Evolutionary conservation across 2,888 invertebrate genomes (phyloP), one percentile per base, ranked within the genome.

Genomic region (Caenorhabditis sinica): DNA sequence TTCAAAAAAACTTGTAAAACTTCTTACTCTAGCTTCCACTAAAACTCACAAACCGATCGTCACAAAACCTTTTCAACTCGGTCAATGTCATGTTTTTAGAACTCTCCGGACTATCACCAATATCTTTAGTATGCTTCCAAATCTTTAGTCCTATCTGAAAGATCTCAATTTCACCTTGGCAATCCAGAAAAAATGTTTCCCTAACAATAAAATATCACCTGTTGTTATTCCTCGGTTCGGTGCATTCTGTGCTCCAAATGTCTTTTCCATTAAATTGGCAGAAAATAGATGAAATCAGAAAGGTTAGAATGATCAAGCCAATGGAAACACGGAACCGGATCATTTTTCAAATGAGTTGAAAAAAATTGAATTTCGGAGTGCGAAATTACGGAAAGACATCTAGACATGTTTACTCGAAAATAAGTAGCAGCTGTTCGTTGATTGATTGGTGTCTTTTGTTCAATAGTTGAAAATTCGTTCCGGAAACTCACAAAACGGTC

Each of bases 11-110:
- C 5, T 36, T 36, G 11, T 36, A 36, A 36, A 36, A 8, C 5
- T 36, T 36, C 36, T 8, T 5, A 36, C 11, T 36, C 36, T 5
- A 36, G 5, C 11, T 36, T 36, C 49, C 13, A 6, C 49, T 17
- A n/a, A 56, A 25, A 43, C 63, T 63, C 33, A 63, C 63, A 63
- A 63, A 63, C 2, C 63, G 63, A 63, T 63, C 25, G 17, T 63
- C 63, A 63, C 63, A 63, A 17, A 2, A 43, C 43, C 15, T 28
- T 36, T 63, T 63, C 43, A 63, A 63, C 28, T 43, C 17, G 1
- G 63, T 63, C 43, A 63, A 9, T 6, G 63, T 63, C 43, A 63
- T 63, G n/a, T 63, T 63, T 43, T 17, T 63, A 4, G 63, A 15
- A 2, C 25, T 43, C 43, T 63, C 63, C 4, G 63, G 63, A 45